Base-by-base conservation (phyloP, 2,888 invertebrate species). In the Exocentrus adspersus region DNA sequence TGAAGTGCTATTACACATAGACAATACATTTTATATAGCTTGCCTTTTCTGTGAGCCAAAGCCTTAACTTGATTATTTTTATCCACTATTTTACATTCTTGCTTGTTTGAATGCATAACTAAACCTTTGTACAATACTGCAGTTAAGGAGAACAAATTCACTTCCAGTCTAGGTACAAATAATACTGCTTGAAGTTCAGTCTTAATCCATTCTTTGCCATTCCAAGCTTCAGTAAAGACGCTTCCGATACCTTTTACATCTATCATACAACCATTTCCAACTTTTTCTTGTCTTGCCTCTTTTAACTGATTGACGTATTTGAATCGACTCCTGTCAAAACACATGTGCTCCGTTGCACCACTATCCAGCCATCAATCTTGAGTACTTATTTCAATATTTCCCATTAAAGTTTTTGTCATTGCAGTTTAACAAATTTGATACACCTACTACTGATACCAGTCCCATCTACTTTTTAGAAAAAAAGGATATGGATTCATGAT, bases 81-180 rank as follows among this genome's bases (percentile, higher is more conserved):
- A 41, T 67, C 63, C 46, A 70, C 50, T 20, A 72, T 64, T 43
- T 67, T 42, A 16, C 72, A 75, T 12, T 60, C 48, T 21, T 72
- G 17, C 19, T 67, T 60, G 51, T 69, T 64, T 7, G 71, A 70
- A 5, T 60, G 14, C 50, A 68, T 43, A 1, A 20, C 1, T 45
- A 70, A 77, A 12, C 73, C 70, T 65, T 74, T 74, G 48, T 75
- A 75, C 2, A 76, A 37, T 9, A 69, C 64, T 63, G 65, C 60
- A 5, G 69, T 64, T 1, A 74, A 73, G 51, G 75, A 76, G 28
- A 75, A 76, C 28, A 75, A 45, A 51, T 76, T 75, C 42, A 65
- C 61, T 2, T 53, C 69, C 16, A 71, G 37, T 32, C 70, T 37
- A 37, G 70, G 68, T 1, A 72, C 65, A 52, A 64, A 71, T 30